Conservation (phyloP, 2,888 invertebrate species). For the Amphipyra tragopoginis region DNA sequence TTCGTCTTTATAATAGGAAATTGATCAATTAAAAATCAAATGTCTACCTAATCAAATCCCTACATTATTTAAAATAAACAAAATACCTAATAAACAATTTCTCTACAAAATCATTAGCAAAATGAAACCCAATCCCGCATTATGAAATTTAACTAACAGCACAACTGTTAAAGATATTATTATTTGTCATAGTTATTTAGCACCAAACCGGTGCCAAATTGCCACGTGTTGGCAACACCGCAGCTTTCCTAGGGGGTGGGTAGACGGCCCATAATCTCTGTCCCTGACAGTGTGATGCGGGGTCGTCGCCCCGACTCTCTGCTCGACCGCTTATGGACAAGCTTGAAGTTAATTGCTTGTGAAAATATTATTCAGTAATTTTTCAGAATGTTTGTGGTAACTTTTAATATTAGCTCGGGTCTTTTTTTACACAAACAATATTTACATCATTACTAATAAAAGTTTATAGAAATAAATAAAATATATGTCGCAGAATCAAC, state of each 20-base stretch:
- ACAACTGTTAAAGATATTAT: slow-evolving; percentile 53
- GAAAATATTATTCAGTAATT: slow-evolving; percentile 61
- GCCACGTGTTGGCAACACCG: slow-evolving; percentile 58
- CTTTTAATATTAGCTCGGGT: no score
- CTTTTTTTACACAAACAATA: no score
- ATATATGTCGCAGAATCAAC: no score
- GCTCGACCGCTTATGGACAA: slow-evolving; percentile 39
- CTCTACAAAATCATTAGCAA: slow-evolving; percentile 7
- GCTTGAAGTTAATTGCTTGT: slow-evolving; percentile 60
- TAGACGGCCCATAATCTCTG: slow-evolving; percentile 52
- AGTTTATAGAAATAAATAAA: no score
- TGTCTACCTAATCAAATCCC: no score
- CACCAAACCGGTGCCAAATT: slow-evolving; percentile 54
- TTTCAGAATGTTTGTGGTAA: slow-evolving; percentile 50
- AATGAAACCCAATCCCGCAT: slow-evolving; percentile 23
- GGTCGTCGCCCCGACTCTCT: slow-evolving; percentile 44
- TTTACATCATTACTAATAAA: no score
- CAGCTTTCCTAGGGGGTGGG: slow-evolving; percentile 22
- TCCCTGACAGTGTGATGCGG: slow-evolving; percentile 52
- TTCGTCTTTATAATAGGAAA: no score
- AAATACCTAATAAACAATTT: neutral
- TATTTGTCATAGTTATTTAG: slow-evolving; percentile 58
- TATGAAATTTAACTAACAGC: slow-evolving; percentile 45
- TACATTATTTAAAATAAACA: neutral
- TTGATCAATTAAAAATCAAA: no score